Evolutionary conservation across 1,140 invertebrate genomes (phyloP), one percentile per base, ranked within the genome.

Genomic region (Paraescarpia echinospica): DNA sequence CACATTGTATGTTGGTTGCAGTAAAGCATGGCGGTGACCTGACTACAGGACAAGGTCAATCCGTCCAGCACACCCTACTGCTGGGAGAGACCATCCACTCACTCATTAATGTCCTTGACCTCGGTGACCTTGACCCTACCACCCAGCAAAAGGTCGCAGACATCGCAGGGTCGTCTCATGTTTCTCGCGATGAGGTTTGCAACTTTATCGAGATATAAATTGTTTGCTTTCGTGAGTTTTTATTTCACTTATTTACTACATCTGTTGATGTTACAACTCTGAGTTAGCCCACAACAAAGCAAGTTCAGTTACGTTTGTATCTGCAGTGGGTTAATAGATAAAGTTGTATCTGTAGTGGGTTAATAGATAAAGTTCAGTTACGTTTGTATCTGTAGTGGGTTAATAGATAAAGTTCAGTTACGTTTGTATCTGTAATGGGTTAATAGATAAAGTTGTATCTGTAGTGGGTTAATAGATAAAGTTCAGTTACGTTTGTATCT

Each of bases 41-140:
- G 2, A 59, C 48, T 27, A 91, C 93, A n/a, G 93, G 93, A 89
- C 91, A 93, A 31, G 93, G 93, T 33, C 89, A 95, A 9, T 93
- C 92, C 14, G 77, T 94, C 9, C 92, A 93, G n/a, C 95, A 95
- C 51, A 93, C 93, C 93, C 92, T 94, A 0, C 92, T 95, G 90
- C 92, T 35, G 31, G 95, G 95, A 41, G 92, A 93, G 35, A 93
- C 94, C 27, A 92, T 93, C 90, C 93, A 94, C 41, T 77, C 94
- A 33, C 90, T 95, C 90, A 94, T 93, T 22, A 91, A 93, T 14
- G 94, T 94, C 27, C 34, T 95, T 27, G 35, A 77, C 27, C 41
- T 93, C 6, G n/a, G 31, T 35, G 93, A 89, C 34, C 89, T 94
- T 14, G 93, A 91, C 92, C 89, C 89, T 34, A 94, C 93, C 35